A percentile compares a stretch with the other conserved stretches of the same genome.
Conservation (phyloP, 1,140 invertebrate genomes). For the Phymorhynchus buccinoides region DNA sequence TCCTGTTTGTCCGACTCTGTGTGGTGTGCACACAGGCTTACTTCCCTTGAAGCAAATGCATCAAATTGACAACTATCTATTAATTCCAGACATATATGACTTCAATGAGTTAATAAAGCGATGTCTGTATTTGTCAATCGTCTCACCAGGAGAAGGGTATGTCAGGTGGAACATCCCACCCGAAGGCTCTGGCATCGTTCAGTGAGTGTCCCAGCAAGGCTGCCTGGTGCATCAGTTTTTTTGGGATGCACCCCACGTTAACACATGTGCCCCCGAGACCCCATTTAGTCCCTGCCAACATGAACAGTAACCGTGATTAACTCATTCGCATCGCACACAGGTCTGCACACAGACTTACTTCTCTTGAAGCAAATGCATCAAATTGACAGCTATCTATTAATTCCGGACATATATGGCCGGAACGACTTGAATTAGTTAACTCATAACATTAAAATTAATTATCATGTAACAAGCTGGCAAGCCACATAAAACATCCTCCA, state of each 20-base stretch:
- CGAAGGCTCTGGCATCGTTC: conserved; percentile 42
- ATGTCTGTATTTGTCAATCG: too few relatives aligned
- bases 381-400: too few relatives aligned
- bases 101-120: too few relatives aligned
- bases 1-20: not conserved
- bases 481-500: too few relatives aligned
- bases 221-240: conserved; percentile 97
- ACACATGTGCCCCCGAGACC: conserved; percentile 96
- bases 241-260: conserved; percentile 98
- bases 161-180: conserved; percentile 45
- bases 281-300: conserved; percentile 68
- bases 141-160: conserved; percentile 46
- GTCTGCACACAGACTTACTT: not conserved
- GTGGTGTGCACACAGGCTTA: not conserved
- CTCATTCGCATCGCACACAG: too few relatives aligned
- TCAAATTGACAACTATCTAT: too few relatives aligned
- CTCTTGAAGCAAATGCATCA: too few relatives aligned
- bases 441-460: not conserved
- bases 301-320: not conserved
- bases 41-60: too few relatives aligned
- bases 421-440: too few relatives aligned
- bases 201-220: conserved; percentile 77
- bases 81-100: too few relatives aligned
- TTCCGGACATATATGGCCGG: too few relatives aligned
- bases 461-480: too few relatives aligned